Conservation (phyloP, 2,888 invertebrate genomes). For the Pardosa pseudoannulata region DNA sequence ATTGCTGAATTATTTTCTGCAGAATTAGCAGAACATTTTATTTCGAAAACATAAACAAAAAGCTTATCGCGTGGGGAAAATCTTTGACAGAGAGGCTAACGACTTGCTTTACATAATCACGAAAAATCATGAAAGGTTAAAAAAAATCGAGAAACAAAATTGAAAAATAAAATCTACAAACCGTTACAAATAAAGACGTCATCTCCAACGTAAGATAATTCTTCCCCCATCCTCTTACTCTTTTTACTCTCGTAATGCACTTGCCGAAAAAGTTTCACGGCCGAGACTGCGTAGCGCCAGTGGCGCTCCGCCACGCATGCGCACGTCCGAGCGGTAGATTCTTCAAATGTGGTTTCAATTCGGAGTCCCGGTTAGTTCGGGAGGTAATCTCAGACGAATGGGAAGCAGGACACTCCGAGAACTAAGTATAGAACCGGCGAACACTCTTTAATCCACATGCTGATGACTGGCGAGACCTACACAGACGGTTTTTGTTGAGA, state of each 20-base stretch:
- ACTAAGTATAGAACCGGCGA: neutral
- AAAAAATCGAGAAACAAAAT: too few species aligned
- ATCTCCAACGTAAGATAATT: neutral
- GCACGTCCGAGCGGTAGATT: neutral
- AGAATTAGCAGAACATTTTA: too few species aligned
- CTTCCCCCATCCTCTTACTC: neutral
- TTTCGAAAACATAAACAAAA: too few species aligned
- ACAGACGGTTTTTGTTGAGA: too few species aligned
- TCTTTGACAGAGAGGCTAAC: too few species aligned
- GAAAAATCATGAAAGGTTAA: too few species aligned
- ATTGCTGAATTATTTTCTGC: too few species aligned
- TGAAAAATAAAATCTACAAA: neutral
- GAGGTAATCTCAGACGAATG: neutral
- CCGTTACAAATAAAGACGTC: neutral
- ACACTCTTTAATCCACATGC: too few species aligned
- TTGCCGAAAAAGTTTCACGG: slow-evolving; percentile 31
- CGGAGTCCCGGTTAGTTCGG: neutral
- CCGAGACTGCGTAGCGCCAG: slow-evolving; percentile 42
- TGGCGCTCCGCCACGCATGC: slow-evolving; percentile 53
- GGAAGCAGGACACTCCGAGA: neutral
- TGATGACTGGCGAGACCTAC: too few species aligned
- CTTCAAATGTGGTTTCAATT: neutral
- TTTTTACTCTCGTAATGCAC: neutral
- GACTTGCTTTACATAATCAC: too few species aligned
- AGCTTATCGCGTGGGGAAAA: too few species aligned